Base-by-base conservation (phyloP, 2,888 invertebrate genomes). In the Lathronympha strigana region DNA sequence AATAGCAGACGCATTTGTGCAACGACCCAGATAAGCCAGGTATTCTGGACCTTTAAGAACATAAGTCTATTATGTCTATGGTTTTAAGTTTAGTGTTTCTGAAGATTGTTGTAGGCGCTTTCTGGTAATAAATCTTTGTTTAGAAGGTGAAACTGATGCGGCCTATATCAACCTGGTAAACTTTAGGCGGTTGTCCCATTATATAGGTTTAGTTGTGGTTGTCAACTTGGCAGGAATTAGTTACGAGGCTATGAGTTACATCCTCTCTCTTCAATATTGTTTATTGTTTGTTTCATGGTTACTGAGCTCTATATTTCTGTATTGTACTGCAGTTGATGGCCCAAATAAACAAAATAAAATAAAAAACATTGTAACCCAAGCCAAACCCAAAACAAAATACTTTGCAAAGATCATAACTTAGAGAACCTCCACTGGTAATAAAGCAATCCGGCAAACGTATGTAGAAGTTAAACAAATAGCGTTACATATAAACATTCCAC, bases 81-180 rank as follows among this genome's bases (percentile, higher is more conserved):
- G 47, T 47, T 36, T 58, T 21, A 25, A 49, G 5, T 47, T 33
- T 47, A 23, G 28, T 11, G 58, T 15, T 43, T 45, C 47, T 47
- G n/a, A 25, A 58, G 33, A 50, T 63, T 43, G 49, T 57, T 55
- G 50, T 40, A 57, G 58, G 69, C 40, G 28, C 25, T 57, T 49
- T 57, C 55, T 57, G 40, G 55, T 58, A 78, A 80, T 85, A 84
- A 83, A 84, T 85, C 84, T 81, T 76, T 76, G 76, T 78, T 76
- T 78, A 76, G 81, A 78, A 81, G 77, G 81, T 82, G 83, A 82
- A 84, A 84, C 83, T 84, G 84, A 86, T 83, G 83, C 80, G 77
- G 75, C 75, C 78, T 86, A 82, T 76, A 83, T 86, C 84, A 83
- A 82, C 81, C 78, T 74, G 78, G 79, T 82, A 81, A 83, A 81